Base-by-base conservation (phyloP, 2,888 invertebrate genomes). In the Anorthoa munda region DNA sequence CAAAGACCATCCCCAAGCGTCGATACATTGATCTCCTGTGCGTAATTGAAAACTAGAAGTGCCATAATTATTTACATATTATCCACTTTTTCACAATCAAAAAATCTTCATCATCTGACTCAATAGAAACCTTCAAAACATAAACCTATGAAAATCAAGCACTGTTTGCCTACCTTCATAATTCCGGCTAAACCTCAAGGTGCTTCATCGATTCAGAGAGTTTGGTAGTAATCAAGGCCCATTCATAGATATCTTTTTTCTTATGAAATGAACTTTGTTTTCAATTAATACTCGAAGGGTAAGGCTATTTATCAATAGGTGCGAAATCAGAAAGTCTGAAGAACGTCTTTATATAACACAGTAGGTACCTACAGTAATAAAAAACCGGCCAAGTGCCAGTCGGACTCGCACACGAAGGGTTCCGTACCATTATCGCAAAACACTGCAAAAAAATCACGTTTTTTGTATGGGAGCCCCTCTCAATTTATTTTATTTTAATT, bases 191-290 rank as follows among this genome's bases (percentile, higher is more conserved):
- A 55, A 13, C 23, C n/a, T 56, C 60, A 60, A 61, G 46, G 15
- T 17, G 17, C 31, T 76, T 56, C 64, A 31, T 58, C 65, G 59
- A 66, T 75, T 46, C 66, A 69, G 39, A 48, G 13, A 69, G 58
- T 59, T 58, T 13, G 15, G 18, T 26, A 67, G 51, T 56, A 77
- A 79, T 79, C 66, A 79, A 79, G 66, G 7, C 21, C 70, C 21
- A 79, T 79, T 79, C 79, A 79, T 64, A n/a, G 59, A 18, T 45
- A 26, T 55, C 18, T 50, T 51, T 17, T 48, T 46, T 17, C 18
- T 5, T 15, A 31, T 5, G 39, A 66, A 55, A 59, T 15, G 53
- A n/a, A 50, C 23, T 51, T 77, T 50, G 50, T 66, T 76, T 69
- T 15, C 11, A 77, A 65, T 71, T 63, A 26, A 46, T 77, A 67